Evolutionary conservation across 2,888 invertebrate genomes (phyloP).

Genomic region (Mongoloraphidia duomilia): DNA sequence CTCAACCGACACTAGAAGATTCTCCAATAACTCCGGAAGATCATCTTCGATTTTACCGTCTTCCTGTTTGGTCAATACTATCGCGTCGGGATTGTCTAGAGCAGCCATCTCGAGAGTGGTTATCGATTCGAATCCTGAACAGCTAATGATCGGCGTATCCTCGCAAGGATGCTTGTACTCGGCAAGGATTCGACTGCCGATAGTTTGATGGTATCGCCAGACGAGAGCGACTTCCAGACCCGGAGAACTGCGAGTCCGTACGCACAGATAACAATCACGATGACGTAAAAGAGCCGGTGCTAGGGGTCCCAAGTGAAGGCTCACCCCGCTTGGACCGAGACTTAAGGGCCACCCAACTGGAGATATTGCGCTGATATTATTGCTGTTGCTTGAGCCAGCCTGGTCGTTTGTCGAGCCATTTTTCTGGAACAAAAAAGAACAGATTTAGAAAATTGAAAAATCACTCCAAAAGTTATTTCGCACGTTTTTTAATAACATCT

Average conservation of each 20-base stretch:
- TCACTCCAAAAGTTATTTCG: too few species aligned
- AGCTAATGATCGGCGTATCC: slow-evolving; percentile 24
- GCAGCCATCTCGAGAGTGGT: slow-evolving; percentile 25
- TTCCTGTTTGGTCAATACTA: slow-evolving; percentile 11
- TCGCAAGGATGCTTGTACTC: slow-evolving; percentile 17
- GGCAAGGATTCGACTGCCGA: slow-evolving; percentile 25
- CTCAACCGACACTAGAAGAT: slow-evolving; percentile 51
- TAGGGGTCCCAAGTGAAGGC: slow-evolving; percentile 47
- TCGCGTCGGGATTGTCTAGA: slow-evolving; percentile 19
- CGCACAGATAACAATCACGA: slow-evolving; percentile 50
- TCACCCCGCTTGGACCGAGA: slow-evolving; percentile 42
- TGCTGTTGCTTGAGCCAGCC: slow-evolving; percentile 19
- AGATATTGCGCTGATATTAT: too few species aligned
- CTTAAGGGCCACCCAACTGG: slow-evolving; percentile 53
- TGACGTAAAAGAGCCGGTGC: slow-evolving; percentile 43
- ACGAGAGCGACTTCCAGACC: slow-evolving; percentile 24
- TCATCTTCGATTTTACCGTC: slow-evolving; percentile 29
- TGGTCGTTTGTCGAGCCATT: slow-evolving; percentile 24
- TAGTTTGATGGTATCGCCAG: slow-evolving; percentile 22
- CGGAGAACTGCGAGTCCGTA: slow-evolving; percentile 25
- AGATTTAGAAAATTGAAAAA: background rate
- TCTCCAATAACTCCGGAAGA: slow-evolving; percentile 47
- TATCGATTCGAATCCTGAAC: slow-evolving; percentile 23
- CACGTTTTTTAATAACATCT: too few species aligned
- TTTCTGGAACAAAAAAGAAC: slow-evolving; percentile 32